These are phyloP conservation scores for Pachycephus smyrnensis DNA, from an alignment of 2,888 invertebrate species.

Conservation along the genomic window DNA sequence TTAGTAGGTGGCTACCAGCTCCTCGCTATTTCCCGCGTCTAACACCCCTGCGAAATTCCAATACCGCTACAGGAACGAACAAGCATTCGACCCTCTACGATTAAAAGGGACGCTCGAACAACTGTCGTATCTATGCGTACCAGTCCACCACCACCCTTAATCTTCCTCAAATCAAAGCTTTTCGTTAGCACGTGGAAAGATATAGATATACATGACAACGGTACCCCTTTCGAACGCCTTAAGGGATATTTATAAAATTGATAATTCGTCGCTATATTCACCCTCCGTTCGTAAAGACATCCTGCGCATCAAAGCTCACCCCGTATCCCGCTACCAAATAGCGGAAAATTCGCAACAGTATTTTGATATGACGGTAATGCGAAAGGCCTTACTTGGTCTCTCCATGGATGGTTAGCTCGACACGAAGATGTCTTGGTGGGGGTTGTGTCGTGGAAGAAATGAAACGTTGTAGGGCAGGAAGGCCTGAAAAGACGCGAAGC, in stretches of 20 bases:
- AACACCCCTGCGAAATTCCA: background rate
- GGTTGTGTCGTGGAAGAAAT: constrained; percentile 9
- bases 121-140: background rate
- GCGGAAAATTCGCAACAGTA: constrained; percentile 38
- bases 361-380: background rate
- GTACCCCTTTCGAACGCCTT: background rate
- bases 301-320: constrained; percentile 21
- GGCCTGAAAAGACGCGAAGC: constrained; percentile 35
- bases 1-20: constrained; percentile 19
- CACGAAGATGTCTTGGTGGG: background rate
- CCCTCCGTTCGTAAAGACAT: background rate
- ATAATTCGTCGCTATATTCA: background rate
- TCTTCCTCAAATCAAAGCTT: background rate
- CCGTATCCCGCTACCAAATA: constrained; percentile 20
- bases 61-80: background rate
- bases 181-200: background rate
- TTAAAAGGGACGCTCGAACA: constrained; percentile 4
- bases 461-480: constrained; percentile 31
- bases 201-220: background rate
- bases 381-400: background rate
- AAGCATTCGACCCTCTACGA: constrained; percentile 5
- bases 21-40: constrained; percentile 26
- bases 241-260: background rate
- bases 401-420: background rate
- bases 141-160: background rate